Evolutionary conservation across 1,140 invertebrate species (phyloP).

Genomic region (Chymomyza costata): DNA sequence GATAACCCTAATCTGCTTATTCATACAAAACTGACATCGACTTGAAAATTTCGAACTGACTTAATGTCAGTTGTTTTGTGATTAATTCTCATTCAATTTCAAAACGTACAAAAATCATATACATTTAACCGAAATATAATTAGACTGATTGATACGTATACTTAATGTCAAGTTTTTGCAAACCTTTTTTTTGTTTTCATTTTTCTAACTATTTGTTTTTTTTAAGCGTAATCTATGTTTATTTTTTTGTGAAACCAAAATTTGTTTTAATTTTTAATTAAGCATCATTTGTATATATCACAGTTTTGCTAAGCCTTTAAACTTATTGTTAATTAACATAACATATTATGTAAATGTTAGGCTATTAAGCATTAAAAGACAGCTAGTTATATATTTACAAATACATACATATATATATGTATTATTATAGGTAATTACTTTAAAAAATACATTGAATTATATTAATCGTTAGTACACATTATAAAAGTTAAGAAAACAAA

Average conservation of each 20-base stretch:
- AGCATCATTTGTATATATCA: conserved; percentile 41
- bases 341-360: conserved; percentile 45
- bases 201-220: conserved; percentile 2
- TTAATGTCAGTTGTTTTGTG: no score
- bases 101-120: conserved; percentile 9
- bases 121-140: conserved; percentile 4
- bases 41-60: no score
- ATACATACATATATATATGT: conserved; percentile 1
- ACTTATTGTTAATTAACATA: conserved; percentile 12
- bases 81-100: conserved; percentile 9
- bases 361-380: conserved; percentile 18
- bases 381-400: conserved; percentile 26
- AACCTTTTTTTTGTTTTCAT: conserved; percentile 1
- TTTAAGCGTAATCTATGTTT: background rate
- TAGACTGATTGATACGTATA: conserved; percentile 5
- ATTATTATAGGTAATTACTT: conserved; percentile 10
- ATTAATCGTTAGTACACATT: conserved; percentile 32
- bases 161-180: conserved; percentile 2
- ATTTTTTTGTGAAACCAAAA: conserved; percentile 1
- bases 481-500: conserved; percentile 9
- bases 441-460: conserved; percentile 39
- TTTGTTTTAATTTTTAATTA: conserved; percentile 12
- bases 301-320: no score
- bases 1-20: no score
- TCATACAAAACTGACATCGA: no score